Percentiles rank a stretch among this genome's conserved stretches.
These are phyloP conservation scores for Polyommatus icarus DNA, from an alignment of 2,888 invertebrate genomes.

Conservation along the genomic window DNA sequence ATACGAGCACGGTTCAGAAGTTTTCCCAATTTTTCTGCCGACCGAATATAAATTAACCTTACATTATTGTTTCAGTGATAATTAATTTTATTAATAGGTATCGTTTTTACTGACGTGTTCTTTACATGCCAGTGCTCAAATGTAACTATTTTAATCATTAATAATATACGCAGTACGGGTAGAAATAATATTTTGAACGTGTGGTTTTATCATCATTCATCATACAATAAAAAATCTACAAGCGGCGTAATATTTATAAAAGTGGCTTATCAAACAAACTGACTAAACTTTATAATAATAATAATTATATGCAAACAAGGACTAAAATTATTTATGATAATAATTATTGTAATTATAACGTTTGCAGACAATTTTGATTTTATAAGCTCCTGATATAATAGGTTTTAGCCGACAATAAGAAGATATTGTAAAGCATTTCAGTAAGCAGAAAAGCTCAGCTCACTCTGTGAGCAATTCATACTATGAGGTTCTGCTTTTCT, in stretches of 20 bases:
- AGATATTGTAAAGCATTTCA: background rate
- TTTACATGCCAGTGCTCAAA: too few species aligned
- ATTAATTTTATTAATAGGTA: slow-evolving; percentile 5
- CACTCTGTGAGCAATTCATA: background rate
- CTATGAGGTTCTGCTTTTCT: background rate
- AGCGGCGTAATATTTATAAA: too few species aligned
- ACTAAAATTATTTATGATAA: background rate
- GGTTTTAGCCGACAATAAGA: too few species aligned
- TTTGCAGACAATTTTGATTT: background rate
- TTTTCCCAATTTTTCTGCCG: background rate
- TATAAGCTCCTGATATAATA: background rate
- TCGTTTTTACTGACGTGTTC: background rate
- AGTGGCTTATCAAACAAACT: too few species aligned
- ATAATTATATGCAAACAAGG: background rate
- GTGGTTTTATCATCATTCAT: background rate
- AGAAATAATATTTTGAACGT: background rate
- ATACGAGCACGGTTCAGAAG: background rate
- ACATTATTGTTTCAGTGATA: slow-evolving; percentile 13
- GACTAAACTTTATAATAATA: too few species aligned
- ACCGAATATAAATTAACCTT: slow-evolving; percentile 10
- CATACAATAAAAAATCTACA: background rate
- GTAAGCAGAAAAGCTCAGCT: background rate
- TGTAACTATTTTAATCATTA: too few species aligned
- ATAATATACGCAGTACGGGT: too few species aligned
- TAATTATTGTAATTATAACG: background rate